Evolutionary conservation across 2,113 vertebrate species (phyloP), one percentile per base, ranked within the genome.

Genomic region (Aspidoscelis tigris): DNA sequence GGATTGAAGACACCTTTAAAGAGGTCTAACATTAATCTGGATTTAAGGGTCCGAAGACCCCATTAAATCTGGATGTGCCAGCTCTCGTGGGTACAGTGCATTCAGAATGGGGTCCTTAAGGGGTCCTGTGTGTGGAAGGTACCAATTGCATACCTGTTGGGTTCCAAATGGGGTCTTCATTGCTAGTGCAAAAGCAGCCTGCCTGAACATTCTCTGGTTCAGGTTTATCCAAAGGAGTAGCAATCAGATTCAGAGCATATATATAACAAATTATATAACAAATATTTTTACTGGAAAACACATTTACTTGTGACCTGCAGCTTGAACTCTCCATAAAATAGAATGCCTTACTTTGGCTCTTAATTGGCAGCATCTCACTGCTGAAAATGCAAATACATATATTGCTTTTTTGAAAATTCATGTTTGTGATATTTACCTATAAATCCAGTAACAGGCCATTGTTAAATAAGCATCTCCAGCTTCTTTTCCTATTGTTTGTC

Each of bases 381-480:
- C 44, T 83, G 61, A 66, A 41, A 83, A 47, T 68, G 43, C 71
- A 33, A 33, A 24, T 83, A 66, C 16, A 47, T 66, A 66, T 66
- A 66, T 66, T 75, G 58, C 78, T 88, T 85, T 22, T 81, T 66
- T 77, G 7, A 44, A 43, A 5, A 1, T 43, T 10, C 75, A 81
- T 82, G 79, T 74, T n/a, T 78, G 22, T 74, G 53, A 16, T 87
- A 86, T 61, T 86, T 90, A 86, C 61, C 68, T n/a, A 78, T 83
- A 66, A 71, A 79, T 78, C 82, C 10, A 70, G 22, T 89, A 18
- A 53, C 80, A 61, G 65, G 58, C 8, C 33, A 85, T 26, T 3
- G 84, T 33, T 2, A 0, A 64, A 11, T 87, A 24, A 73, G 41
- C 44, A 87, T 0, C 16, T 26, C 26, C 20, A 18, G 10, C 73